Percentiles rank a stretch among this genome's conserved stretches.
These are phyloP conservation scores for Procambarus clarkii DNA, from an alignment of 1,140 invertebrate species.

Conservation along the genomic window DNA sequence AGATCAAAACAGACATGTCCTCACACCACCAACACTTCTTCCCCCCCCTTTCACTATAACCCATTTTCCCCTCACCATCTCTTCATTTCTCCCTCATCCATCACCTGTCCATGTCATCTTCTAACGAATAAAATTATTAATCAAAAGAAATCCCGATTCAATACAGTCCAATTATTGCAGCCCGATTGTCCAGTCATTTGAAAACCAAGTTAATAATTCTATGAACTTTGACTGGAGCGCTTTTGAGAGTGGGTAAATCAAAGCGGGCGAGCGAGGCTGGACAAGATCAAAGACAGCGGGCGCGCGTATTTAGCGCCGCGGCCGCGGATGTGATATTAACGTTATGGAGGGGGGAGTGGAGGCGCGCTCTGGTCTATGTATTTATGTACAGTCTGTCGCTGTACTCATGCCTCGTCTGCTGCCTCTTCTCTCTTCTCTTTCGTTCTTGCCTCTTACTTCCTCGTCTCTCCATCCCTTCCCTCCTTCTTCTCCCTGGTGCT, in stretches of 20 bases:
- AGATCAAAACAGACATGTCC: neutral
- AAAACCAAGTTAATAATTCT: constrained; percentile 62
- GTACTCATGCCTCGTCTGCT: no score
- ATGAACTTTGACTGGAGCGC: constrained; percentile 48
- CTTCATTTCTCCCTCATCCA: neutral
- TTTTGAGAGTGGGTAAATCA: constrained; percentile 46
- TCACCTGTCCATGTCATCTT: constrained; percentile 14
- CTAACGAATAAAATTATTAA: constrained; percentile 56
- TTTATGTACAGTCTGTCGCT: neutral
- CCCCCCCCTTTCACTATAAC: neutral
- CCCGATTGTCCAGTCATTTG: constrained; percentile 58
- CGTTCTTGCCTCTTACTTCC: neutral
- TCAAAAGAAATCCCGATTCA: constrained; percentile 59
- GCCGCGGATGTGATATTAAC: neutral
- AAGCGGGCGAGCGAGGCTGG: neutral
- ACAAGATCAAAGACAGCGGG: constrained; percentile 23
- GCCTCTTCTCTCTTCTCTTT: no score
- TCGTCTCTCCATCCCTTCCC: neutral
- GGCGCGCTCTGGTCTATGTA: neutral
- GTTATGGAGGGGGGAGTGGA: neutral
- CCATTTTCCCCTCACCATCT: neutral
- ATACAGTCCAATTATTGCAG: constrained; percentile 61
- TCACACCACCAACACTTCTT: neutral
- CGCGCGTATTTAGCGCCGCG: constrained; percentile 29
- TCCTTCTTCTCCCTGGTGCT: neutral